Base-by-base conservation (phyloP, 2,797 vertebrate species). In the Arctocebus calabarensis region DNA sequence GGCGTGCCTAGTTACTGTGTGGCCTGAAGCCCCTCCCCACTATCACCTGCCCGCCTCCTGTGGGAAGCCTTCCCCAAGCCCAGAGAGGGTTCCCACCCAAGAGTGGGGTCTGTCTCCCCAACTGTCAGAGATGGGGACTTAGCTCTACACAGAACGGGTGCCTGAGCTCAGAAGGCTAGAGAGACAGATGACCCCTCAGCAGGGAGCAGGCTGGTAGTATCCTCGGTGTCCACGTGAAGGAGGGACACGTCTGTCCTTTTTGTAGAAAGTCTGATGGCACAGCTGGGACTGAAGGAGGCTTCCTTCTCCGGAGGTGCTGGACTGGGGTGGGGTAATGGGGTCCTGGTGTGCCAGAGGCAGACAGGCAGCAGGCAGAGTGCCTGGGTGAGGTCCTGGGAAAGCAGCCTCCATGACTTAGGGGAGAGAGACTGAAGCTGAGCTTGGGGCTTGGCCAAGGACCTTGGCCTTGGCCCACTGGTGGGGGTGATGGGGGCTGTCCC, bases 401-500 rank as follows among this genome's bases (percentile, higher is more conserved):
- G 73, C 3, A 5, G 73, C 12, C 29, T 78, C 70, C 34, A 9
- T 29, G 16, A 10, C 7, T 1, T 45, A n/a, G 74, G 25, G 37
- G 43, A 40, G 68, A 10, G 4, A 8, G 14, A 16, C 32, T 9
- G 17, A 22, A 59, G 59, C 23, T 37, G 75, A 4, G 11, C n/a
- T 1, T 2, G 0, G 29, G 62, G 52, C 52, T 34, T 40, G 48
- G 62, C 40, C 12, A 32, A 59, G 25, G 43, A 22, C 8, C 16
- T 0, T 0, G 40, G 40, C 5, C 40, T 40, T 40, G 40, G 40
- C 9, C 8, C 9, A 29, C 1, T 22, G 62, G 11, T 5, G 1
- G 37, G 34, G 8, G 3, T 3, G 2, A 1, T 0, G 0, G 55
- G 52, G 29, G 25, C 43, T 7, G 6, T 34, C 43, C 10, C 14